Percentiles rank a stretch among this genome's conserved stretches.
phyloP scores from a whole-genome alignment of 2,797 vertebrate genomes.

The Sciaenops ocellatus region DNA sequence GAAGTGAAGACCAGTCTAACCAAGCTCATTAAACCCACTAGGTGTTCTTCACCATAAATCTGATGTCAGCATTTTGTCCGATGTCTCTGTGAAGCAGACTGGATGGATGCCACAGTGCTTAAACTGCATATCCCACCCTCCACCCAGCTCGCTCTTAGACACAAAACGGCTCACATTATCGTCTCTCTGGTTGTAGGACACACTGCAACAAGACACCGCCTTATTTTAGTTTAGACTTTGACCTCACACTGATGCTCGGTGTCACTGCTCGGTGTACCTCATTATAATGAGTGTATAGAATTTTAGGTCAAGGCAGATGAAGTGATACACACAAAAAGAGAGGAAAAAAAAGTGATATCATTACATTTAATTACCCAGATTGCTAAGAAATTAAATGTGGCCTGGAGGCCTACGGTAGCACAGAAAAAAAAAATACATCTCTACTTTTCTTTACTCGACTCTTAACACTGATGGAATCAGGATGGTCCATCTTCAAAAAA shows the following conservation, averaged over 20 bases:
- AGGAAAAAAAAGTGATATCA: not conserved
- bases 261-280: slow-evolving; percentile 33
- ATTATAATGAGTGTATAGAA: slow-evolving; percentile 45
- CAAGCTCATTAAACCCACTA: slow-evolving; percentile 61
- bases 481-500: no score
- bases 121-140: slow-evolving; percentile 17
- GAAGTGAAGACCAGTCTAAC: slow-evolving; percentile 29
- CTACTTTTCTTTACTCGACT: slow-evolving; percentile 19
- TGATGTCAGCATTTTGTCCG: slow-evolving; percentile 37
- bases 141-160: slow-evolving; percentile 1
- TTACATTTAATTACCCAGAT: slow-evolving; percentile 29
- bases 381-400: slow-evolving; percentile 45
- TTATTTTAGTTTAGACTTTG: slow-evolving; percentile 47
- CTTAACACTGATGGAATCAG: not conserved
- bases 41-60: slow-evolving; percentile 46
- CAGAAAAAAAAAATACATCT: not conserved
- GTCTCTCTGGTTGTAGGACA: slow-evolving; percentile 13
- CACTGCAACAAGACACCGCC: slow-evolving; percentile 24
- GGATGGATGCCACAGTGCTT: slow-evolving; percentile 35
- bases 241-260: slow-evolving; percentile 30
- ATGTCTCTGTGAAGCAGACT: slow-evolving; percentile 20
- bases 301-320: slow-evolving; percentile 59
- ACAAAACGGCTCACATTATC: slow-evolving; percentile 28
- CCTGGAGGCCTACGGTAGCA: slow-evolving; percentile 22
- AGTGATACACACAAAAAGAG: slow-evolving; percentile 32